Evolutionary conservation across 1,140 invertebrate species (phyloP), one percentile per base, ranked within the genome.

Genomic region (Neodiprion fabricii): DNA sequence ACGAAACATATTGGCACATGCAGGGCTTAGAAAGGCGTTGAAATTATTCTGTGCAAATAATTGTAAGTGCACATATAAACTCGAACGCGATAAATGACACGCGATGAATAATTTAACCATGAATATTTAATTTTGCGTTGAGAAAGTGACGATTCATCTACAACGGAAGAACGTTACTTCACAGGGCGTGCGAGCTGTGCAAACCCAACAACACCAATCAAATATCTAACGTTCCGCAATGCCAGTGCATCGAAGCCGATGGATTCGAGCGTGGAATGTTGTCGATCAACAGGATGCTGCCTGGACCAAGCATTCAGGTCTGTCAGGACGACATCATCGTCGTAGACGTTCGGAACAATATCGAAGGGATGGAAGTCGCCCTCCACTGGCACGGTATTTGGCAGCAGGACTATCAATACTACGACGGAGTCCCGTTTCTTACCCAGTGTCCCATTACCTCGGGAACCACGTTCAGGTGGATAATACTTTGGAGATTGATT

Each of bases 161-260:
- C 40, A 14, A 49, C 70, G 17, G 12, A 68, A 9, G 28, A 68
- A 17, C 11, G 8, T 48, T 67, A 28, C 47, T 28, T 23, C 48
- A n/a, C 47, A 77, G 87, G 69, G 77, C 84, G 50, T 83, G 81
- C 73, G 70, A 82, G 75, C 28, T 84, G 79, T 80, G 78, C 80
- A 12, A 68, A 73, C 47, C 78, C 74, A 66, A 73, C 72, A 73
- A 50, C 12, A 74, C 82, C 7, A 69, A 75, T 23, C 72, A 76
- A 9, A 61, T 81, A 4, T 73, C 84, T 0, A 87, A 91, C 77
- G 91, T 91, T 75, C 81, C 79, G 10, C 72, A 84, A 61, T 88
- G 87, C 1, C 87, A 92, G 72, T 93, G 92, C 80, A 87, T 92
- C 11, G 79, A 89, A 10, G 91, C 85, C 0, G 90, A 93, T 79